Conservation (phyloP, 2,797 vertebrate genomes). For the Halcyon smyrnensis region DNA sequence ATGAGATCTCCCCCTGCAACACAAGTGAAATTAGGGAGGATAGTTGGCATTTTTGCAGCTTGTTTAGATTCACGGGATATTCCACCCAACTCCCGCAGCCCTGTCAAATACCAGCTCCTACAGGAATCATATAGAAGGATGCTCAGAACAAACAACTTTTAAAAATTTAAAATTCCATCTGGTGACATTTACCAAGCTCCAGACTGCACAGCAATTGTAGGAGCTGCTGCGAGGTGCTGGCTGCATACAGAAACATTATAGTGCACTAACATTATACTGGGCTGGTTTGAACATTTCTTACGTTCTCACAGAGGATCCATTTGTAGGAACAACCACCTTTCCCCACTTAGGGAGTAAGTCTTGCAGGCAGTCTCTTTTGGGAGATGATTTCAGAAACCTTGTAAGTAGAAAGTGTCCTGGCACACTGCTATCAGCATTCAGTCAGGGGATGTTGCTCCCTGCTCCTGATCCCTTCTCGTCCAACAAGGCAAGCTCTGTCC, state of each 20-base stretch:
- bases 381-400: not conserved
- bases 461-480: not conserved
- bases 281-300: not conserved
- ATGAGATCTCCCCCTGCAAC: not conserved
- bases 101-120: conserved; percentile 56
- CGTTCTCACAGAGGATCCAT: not conserved
- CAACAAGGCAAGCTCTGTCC: not conserved
- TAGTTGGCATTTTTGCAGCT: not conserved
- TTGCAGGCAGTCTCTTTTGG: not conserved
- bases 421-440: not conserved
- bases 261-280: not conserved
- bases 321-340: not conserved
- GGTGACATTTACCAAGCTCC: conserved; percentile 42
- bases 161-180: conserved; percentile 44
- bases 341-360: not conserved
- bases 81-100: not conserved
- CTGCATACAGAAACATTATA: conserved; percentile 23
- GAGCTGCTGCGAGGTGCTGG: conserved; percentile 6
- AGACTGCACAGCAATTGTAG: conserved; percentile 1
- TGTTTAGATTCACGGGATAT: conserved; percentile 35
- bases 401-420: not conserved
- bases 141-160: conserved; percentile 21
- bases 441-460: not conserved
- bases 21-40: conserved; percentile 14
- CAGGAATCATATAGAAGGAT: conserved; percentile 29